These are phyloP conservation scores for Acipenser transmontanus DNA, from an alignment of 2,797 vertebrate genomes.

Conservation along the genomic window DNA sequence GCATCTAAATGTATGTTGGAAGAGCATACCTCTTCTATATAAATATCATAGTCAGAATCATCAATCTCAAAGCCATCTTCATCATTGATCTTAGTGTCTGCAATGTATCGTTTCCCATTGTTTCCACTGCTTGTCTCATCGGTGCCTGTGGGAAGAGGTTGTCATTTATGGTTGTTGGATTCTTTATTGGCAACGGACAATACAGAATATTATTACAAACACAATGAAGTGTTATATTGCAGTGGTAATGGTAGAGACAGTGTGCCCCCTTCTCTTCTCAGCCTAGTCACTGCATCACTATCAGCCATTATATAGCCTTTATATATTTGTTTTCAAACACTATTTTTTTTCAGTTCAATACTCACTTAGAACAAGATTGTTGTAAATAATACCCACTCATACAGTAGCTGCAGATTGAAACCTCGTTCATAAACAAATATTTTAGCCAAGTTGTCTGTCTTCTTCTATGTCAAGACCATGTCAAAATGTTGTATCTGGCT, in stretches of 20 bases:
- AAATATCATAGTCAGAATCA: slow-evolving; percentile 82
- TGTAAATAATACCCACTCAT: too few species aligned
- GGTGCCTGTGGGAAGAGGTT: slow-evolving; percentile 49
- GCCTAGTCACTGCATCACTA: neutral
- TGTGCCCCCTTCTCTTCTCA: neutral
- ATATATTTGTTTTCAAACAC: too few species aligned
- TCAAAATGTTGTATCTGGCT: too few species aligned
- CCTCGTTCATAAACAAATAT: too few species aligned
- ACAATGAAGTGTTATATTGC: neutral
- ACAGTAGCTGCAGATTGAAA: too few species aligned
- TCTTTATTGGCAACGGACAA: neutral
- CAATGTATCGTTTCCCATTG: slow-evolving; percentile 60
- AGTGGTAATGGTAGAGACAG: neutral
- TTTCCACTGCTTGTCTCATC: slow-evolving; percentile 73
- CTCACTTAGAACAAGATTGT: too few species aligned
- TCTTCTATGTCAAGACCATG: too few species aligned
- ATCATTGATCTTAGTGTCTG: slow-evolving; percentile 54
- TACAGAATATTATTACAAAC: neutral
- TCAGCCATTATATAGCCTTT: too few species aligned
- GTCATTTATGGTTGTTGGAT: slow-evolving; percentile 8
- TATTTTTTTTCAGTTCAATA: too few species aligned
- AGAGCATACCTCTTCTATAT: slow-evolving; percentile 78
- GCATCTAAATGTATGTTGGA: slow-evolving; percentile 30
- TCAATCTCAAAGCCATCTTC: slow-evolving; percentile 72
- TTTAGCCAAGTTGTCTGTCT: too few species aligned